Percentiles rank a stretch among this genome's conserved stretches.
Evolutionary conservation across 1,140 invertebrate species (phyloP).

Genomic region (Varroa destructor): DNA sequence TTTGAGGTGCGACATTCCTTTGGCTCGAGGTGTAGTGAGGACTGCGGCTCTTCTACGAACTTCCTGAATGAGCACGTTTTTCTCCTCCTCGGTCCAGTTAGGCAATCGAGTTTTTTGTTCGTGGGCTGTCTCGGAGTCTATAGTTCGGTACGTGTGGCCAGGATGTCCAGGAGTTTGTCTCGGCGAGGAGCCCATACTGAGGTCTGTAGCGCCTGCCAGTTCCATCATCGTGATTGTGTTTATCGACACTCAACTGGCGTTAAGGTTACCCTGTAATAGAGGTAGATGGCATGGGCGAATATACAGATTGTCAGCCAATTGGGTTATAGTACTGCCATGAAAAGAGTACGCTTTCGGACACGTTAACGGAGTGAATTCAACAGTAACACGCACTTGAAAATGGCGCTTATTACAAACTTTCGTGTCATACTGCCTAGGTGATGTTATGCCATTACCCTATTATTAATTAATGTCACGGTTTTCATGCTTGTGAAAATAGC

Average conservation of each 20-base stretch:
- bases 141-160: not conserved
- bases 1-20: constrained; percentile 24
- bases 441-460: no score
- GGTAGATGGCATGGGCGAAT: not conserved
- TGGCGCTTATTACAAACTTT: no score
- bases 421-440: no score
- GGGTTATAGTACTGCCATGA: not conserved
- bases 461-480: no score
- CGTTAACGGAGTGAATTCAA: not conserved
- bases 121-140: constrained; percentile 7
- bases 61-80: constrained; percentile 15
- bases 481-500: no score
- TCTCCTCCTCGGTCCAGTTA: constrained; percentile 25
- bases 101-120: constrained; percentile 22
- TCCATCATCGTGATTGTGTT: constrained; percentile 8
- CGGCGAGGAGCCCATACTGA: constrained; percentile 22
- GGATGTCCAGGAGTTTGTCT: not conserved
- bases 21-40: constrained; percentile 16
- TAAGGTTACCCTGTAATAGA: not conserved
- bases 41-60: constrained; percentile 16
- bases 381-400: no score
- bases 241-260: not conserved
- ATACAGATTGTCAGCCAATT: not conserved
- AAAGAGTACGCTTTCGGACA: not conserved
- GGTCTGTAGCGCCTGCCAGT: constrained; percentile 21